These are phyloP conservation scores for Otocyon megalotis DNA, from an alignment of 2,113 vertebrate species.

Conservation along the genomic window DNA sequence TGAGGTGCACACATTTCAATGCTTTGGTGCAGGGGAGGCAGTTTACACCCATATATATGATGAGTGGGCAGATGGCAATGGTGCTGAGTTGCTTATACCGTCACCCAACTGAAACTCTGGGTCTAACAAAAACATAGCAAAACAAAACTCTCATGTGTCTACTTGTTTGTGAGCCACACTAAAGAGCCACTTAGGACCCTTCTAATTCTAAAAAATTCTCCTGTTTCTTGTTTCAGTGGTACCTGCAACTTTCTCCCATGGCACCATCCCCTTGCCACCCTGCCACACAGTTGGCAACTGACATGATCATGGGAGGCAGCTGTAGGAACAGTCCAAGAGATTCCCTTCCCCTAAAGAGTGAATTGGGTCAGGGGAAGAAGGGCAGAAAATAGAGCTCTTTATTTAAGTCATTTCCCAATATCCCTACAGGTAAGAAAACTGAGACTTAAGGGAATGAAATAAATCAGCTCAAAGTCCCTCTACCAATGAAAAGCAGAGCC, in stretches of 20 bases:
- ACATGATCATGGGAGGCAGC: background rate
- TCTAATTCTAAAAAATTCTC: background rate
- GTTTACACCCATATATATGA: background rate
- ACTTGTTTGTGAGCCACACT: background rate
- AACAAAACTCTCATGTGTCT: background rate
- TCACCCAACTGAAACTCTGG: background rate
- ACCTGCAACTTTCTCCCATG: background rate
- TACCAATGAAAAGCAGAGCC: background rate
- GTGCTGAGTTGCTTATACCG: background rate
- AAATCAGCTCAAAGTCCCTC: background rate
- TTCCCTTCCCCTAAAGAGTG: background rate
- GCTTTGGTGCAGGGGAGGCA: background rate
- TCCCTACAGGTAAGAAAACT: background rate
- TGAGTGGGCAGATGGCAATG: background rate
- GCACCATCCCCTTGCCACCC: background rate
- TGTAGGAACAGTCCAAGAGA: background rate
- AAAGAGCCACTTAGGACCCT: background rate
- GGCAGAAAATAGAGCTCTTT: background rate
- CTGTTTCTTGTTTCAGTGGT: background rate
- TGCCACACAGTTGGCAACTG: background rate
- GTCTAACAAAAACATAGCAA: background rate
- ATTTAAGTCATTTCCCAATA: background rate
- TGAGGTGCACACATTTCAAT: background rate
- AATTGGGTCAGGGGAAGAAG: background rate
- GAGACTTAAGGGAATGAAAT: background rate